phyloP scores from a whole-genome alignment of 30 jellyfish, hydroid and myxozoan species.

The Aurelia aurita complex sp. Pacific region DNA sequence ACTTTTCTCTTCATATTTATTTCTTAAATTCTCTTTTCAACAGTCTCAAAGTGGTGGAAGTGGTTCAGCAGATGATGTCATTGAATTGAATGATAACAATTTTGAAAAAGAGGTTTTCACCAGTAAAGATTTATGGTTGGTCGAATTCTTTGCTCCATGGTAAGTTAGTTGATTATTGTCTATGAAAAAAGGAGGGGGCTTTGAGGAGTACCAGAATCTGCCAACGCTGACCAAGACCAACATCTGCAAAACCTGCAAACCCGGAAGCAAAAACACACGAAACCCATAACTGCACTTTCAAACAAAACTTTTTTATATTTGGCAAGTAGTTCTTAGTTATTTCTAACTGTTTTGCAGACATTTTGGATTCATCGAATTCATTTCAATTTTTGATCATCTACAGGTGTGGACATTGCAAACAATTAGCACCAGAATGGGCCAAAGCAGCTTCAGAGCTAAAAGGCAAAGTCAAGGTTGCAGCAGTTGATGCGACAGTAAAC shows the following conservation, averaged over 20 bases:
- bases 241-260: no score
- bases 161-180: constrained; percentile 3
- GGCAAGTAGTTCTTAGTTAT: no score
- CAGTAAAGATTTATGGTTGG: constrained; percentile 86
- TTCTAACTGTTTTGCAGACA: neutral
- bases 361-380: no score
- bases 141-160: constrained; percentile 99
- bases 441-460: constrained; percentile 92
- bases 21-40: neutral
- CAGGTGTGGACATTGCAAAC: constrained; percentile 98
- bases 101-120: constrained; percentile 85
- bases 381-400: no score
- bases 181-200: no score
- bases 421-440: constrained; percentile 97
- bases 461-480: constrained; percentile 91
- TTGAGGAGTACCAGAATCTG: no score
- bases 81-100: constrained; percentile 84
- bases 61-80: constrained; percentile 80
- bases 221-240: no score
- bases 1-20: no score
- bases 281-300: no score
- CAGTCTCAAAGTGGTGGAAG: constrained; percentile 80
- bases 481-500: constrained; percentile 92
- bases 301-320: no score
- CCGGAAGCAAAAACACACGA: no score